These are phyloP conservation scores for Morone chrysops DNA, from an alignment of 2,113 vertebrate species.

Conservation along the genomic window DNA sequence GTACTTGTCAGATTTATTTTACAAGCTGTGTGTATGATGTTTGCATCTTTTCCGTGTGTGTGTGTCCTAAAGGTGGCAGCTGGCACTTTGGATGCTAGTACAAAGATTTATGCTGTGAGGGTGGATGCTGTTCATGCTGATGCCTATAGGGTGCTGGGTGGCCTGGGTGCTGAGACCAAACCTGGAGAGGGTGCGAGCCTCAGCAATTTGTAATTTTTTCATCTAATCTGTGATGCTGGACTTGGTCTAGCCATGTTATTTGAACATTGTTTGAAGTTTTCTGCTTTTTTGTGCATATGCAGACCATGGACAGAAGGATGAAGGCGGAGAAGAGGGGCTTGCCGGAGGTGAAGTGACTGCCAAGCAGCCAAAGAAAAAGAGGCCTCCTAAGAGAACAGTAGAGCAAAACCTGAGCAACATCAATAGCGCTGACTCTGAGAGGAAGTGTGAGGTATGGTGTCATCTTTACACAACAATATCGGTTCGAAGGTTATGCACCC, in stretches of 20 bases:
- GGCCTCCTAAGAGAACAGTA: slow-evolving; percentile 86
- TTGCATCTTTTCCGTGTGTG: neutral
- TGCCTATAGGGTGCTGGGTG: slow-evolving; percentile 91
- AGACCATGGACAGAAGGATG: slow-evolving; percentile 64
- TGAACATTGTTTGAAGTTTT: neutral
- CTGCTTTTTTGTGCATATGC: neutral
- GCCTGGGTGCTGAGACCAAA: slow-evolving; percentile 87
- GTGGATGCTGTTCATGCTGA: slow-evolving; percentile 94
- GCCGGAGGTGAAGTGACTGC: slow-evolving; percentile 51
- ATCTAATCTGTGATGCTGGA: neutral
- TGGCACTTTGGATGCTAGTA: slow-evolving; percentile 94
- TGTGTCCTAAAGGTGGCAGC: slow-evolving; percentile 88
- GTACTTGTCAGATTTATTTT: neutral
- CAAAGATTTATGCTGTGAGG: slow-evolving; percentile 94
- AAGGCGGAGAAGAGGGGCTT: slow-evolving; percentile 35
- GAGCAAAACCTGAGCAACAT: slow-evolving; percentile 93
- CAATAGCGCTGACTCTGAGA: slow-evolving; percentile 84
- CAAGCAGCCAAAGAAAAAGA: slow-evolving; percentile 87
- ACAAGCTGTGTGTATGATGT: neutral
- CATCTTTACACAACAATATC: neutral
- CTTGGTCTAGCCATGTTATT: neutral
- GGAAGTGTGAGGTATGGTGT: slow-evolving; percentile 86
- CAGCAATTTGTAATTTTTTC: neutral
- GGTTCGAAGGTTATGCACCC: neutral
- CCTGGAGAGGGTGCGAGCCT: slow-evolving; percentile 65